Percentiles rank a stretch among this genome's conserved stretches.
These are phyloP conservation scores for Himalopsyche phryganea DNA, from an alignment of 1,140 invertebrate species.

Conservation along the genomic window DNA sequence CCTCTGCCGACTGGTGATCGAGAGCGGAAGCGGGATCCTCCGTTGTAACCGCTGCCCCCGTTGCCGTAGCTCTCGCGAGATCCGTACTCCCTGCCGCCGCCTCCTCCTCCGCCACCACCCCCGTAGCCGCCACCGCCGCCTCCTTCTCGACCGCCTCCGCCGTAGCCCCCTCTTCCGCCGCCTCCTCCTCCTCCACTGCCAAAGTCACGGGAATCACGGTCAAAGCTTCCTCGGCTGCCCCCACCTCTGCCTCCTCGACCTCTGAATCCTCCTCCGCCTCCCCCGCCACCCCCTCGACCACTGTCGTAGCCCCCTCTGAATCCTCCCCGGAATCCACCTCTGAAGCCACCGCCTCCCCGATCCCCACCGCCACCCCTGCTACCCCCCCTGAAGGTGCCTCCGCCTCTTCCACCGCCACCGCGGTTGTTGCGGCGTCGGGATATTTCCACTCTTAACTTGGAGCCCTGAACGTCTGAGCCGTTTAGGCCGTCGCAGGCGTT, in stretches of 20 bases:
- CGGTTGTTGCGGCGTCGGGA: slow-evolving; percentile 35
- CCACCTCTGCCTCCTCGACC: slow-evolving; percentile 48
- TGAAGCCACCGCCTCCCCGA: slow-evolving; percentile 49
- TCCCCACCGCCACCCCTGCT: slow-evolving; percentile 38
- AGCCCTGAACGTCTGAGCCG: slow-evolving; percentile 77
- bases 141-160: slow-evolving; percentile 1
- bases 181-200: slow-evolving; percentile 1
- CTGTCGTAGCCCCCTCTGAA: slow-evolving; percentile 53
- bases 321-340: slow-evolving; percentile 55
- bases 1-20: slow-evolving; percentile 43
- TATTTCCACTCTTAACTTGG: slow-evolving; percentile 56
- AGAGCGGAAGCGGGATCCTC: slow-evolving; percentile 48
- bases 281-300: slow-evolving; percentile 64
- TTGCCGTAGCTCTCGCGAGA: slow-evolving; percentile 42
- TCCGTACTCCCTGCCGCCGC: slow-evolving; percentile 37
- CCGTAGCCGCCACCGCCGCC: slow-evolving; percentile 19
- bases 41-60: slow-evolving; percentile 48
- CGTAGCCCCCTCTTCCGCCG: slow-evolving; percentile 14
- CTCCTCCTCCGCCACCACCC: slow-evolving; percentile 35
- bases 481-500: slow-evolving; percentile 89
- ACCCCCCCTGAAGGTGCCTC: slow-evolving; percentile 50
- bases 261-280: slow-evolving; percentile 40
- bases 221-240: slow-evolving; percentile 56
- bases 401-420: slow-evolving; percentile 44
- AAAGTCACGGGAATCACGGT: slow-evolving; percentile 44